Evolutionary conservation across 2,888 invertebrate genomes (phyloP), one percentile per base, ranked within the genome.

Genomic region (Ametastegia equiseti): DNA sequence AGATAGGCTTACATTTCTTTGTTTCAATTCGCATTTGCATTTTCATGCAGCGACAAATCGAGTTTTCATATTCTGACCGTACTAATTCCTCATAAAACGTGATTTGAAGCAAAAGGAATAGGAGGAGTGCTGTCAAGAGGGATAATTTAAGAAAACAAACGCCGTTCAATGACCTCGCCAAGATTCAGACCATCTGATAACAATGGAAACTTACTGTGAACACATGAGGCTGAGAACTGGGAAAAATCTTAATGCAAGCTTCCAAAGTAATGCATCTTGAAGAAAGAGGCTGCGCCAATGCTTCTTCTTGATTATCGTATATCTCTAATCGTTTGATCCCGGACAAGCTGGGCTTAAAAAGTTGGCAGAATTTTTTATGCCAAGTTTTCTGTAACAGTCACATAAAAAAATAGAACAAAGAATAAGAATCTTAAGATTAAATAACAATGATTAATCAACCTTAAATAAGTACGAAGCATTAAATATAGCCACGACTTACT

Each of bases 301-400:
- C 93, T 88, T 97, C 96, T 84, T 96, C 96, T 91, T 95, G 95
- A 88, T 93, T 95, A 86, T 97, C 97, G 91, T 96, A 97, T 85
- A 97, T 95, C 93, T 97, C 97, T 81, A 97, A 93, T 65, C 97
- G 93, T 89, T 97, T 96, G 85, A 97, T 96, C 36, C 97, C 97
- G 92, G 95, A 96, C 89, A 96, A 96, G 90, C 97, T 97, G 50
- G 96, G 94, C 92, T 95, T 96, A 89, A 95, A 97, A 36, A 97
- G 92, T 86, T 96, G 94, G 89, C 96, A 96, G 88, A 94, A 95
- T 88, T 95, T 96, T 86, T 95, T 96, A 89, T 96, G 95, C 96
- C 97, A 96, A 75, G 95, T 94, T 96, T 97, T 97, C 97, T 97
- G 93, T 82, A 94, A 83, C 80, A 83, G 84, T 84, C 82, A 84